These are phyloP conservation scores for Apteryx mantelli DNA, from an alignment of 2,113 vertebrate genomes.

Conservation along the genomic window DNA sequence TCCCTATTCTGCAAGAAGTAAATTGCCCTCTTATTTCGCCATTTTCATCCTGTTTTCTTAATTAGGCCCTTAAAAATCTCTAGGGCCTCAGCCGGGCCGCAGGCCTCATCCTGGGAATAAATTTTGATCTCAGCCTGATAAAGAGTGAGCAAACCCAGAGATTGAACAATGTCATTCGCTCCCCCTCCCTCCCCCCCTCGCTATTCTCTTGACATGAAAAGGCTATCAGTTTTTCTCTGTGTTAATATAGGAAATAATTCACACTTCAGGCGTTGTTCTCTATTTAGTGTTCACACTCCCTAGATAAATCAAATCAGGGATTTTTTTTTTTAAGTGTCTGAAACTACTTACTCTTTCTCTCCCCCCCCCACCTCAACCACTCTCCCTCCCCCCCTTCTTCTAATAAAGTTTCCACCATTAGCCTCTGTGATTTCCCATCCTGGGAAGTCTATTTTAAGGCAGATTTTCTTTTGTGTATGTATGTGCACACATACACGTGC, in stretches of 20 bases:
- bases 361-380: background rate
- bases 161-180: slow-evolving; percentile 72
- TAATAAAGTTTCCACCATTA: slow-evolving; percentile 60
- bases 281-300: slow-evolving; percentile 73
- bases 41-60: slow-evolving; percentile 83
- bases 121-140: slow-evolving; percentile 78
- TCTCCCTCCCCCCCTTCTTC: background rate
- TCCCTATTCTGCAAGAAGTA: slow-evolving; percentile 77
- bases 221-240: slow-evolving; percentile 80
- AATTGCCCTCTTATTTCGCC: slow-evolving; percentile 85
- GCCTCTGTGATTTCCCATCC: slow-evolving; percentile 30
- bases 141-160: slow-evolving; percentile 72
- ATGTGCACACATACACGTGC: background rate
- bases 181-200: background rate
- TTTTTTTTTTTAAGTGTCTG: slow-evolving; percentile 31
- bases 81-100: slow-evolving; percentile 69
- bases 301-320: slow-evolving; percentile 67
- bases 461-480: background rate
- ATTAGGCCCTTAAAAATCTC: slow-evolving; percentile 80
- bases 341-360: background rate
- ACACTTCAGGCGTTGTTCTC: slow-evolving; percentile 79
- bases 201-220: slow-evolving; percentile 82
- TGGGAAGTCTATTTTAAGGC: slow-evolving; percentile 31
- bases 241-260: slow-evolving; percentile 90
- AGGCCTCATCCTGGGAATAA: slow-evolving; percentile 74